Percentiles rank a stretch among this genome's conserved stretches.
These are phyloP conservation scores for Pachypsylla venusta DNA, from an alignment of 1,140 invertebrate genomes.

Conservation along the genomic window DNA sequence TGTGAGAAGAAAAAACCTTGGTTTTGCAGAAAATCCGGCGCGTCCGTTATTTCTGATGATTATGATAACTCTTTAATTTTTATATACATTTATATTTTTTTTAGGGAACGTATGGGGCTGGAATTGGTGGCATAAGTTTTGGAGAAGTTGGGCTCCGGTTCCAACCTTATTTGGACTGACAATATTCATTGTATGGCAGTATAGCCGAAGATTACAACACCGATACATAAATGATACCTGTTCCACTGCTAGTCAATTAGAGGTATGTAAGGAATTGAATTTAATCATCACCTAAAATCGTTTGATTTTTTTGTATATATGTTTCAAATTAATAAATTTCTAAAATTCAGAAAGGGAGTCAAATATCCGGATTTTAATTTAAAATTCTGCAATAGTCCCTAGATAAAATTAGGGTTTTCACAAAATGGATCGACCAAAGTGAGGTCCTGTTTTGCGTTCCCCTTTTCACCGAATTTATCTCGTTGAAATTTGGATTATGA, in stretches of 20 bases:
- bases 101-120: slow-evolving; percentile 2
- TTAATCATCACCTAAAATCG: background rate
- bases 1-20: too few species aligned
- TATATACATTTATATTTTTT: too few species aligned
- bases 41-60: too few species aligned
- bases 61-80: too few species aligned
- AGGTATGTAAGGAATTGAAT: slow-evolving; percentile 14
- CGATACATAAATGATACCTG: slow-evolving; percentile 9
- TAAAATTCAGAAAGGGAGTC: background rate
- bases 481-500: too few species aligned
- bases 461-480: too few species aligned
- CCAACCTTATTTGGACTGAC: slow-evolving; percentile 24
- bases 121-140: slow-evolving; percentile 20
- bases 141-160: slow-evolving; percentile 22
- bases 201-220: slow-evolving; percentile 19
- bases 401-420: too few species aligned
- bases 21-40: too few species aligned
- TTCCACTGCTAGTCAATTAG: slow-evolving; percentile 14
- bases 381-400: background rate
- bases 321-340: background rate
- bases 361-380: background rate
- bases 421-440: too few species aligned
- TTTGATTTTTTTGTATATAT: background rate
- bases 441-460: too few species aligned
- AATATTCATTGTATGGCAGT: slow-evolving; percentile 22